Evolutionary conservation across 1,140 invertebrate species (phyloP).

Genomic region (Cylas formicarius): DNA sequence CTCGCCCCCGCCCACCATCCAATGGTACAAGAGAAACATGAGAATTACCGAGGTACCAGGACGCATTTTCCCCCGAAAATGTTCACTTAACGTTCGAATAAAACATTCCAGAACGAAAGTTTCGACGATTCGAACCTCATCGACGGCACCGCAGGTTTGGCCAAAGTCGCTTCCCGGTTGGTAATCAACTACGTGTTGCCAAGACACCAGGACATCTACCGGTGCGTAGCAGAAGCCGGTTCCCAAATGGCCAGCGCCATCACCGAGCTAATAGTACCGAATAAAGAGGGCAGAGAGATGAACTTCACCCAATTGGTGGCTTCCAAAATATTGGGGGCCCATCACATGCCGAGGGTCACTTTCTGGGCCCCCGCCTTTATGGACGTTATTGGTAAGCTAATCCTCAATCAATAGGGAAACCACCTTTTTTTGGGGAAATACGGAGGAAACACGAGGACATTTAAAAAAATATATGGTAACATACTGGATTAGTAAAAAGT

Average conservation of each 20-base stretch:
- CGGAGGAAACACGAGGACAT: no score
- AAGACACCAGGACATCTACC: conserved; percentile 56
- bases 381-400: no score
- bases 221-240: conserved; percentile 63
- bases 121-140: conserved; percentile 48
- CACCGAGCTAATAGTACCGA: conserved; percentile 45
- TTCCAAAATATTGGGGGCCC: conserved; percentile 39
- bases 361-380: conserved; percentile 48
- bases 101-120: conserved; percentile 34
- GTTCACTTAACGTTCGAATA: not conserved
- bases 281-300: conserved; percentile 25
- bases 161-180: conserved; percentile 56
- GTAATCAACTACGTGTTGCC: conserved; percentile 54
- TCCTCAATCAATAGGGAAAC: no score
- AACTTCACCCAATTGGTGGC: conserved; percentile 37
- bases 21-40: conserved; percentile 58
- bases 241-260: conserved; percentile 48
- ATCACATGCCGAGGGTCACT: conserved; percentile 49
- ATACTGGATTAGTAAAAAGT: no score
- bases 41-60: conserved; percentile 52
- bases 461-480: no score
- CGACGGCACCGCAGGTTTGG: conserved; percentile 45
- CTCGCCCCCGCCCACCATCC: conserved; percentile 58
- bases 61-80: not conserved
- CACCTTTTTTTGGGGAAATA: no score